Conservation (phyloP, 2,113 vertebrate species). For the Lasiurus cinereus region DNA sequence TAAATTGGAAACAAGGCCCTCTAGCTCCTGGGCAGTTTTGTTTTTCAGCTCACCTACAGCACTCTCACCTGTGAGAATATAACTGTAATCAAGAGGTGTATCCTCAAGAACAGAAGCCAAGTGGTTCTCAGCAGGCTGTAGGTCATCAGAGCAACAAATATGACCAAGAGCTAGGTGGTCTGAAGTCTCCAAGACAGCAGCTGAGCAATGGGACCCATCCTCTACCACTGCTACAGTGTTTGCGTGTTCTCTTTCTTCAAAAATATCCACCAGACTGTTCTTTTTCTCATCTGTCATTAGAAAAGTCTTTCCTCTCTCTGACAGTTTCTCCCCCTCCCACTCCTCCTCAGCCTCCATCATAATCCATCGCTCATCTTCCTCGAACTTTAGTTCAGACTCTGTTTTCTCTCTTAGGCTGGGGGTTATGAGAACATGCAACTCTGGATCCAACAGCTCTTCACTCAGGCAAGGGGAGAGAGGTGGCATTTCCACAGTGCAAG, state of each 20-base stretch:
- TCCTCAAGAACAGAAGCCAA: slow-evolving; percentile 72
- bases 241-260: slow-evolving; percentile 84
- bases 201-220: neutral
- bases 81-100: neutral
- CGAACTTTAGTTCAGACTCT: slow-evolving; percentile 96
- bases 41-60: neutral
- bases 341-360: slow-evolving; percentile 91
- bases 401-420: slow-evolving; percentile 93
- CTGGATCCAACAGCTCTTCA: slow-evolving; percentile 92
- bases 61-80: slow-evolving; percentile 22
- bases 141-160: slow-evolving; percentile 58
- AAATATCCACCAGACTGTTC: slow-evolving; percentile 84
- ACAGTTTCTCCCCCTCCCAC: slow-evolving; percentile 89
- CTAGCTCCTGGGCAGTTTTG: neutral
- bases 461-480: slow-evolving; percentile 95
- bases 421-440: slow-evolving; percentile 89
- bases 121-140: slow-evolving; percentile 20
- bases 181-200: slow-evolving; percentile 58
- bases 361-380: slow-evolving; percentile 96
- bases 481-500: slow-evolving; percentile 88
- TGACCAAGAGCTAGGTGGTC: slow-evolving; percentile 36
- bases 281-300: slow-evolving; percentile 83
- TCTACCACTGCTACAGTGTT: neutral
- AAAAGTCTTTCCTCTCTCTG: slow-evolving; percentile 90
- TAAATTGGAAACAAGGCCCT: slow-evolving; percentile 66